A percentile compares a stretch with the other conserved stretches of the same genome.
Evolutionary conservation across 2,113 vertebrate genomes (phyloP).

Genomic region (Microcebus tavaratra): DNA sequence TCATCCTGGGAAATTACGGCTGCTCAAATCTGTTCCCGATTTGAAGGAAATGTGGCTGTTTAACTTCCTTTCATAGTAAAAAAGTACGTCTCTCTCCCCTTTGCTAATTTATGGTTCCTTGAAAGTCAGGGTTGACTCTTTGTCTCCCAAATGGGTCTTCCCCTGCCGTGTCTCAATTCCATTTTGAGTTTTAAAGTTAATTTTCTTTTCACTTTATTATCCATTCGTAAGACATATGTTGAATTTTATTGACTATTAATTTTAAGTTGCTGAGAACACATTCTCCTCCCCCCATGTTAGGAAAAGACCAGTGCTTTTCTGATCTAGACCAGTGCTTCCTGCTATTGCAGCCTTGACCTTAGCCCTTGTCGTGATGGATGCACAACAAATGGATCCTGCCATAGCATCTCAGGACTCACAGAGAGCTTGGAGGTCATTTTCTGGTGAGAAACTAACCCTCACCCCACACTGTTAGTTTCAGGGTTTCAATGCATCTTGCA

Average conservation of each 20-base stretch:
- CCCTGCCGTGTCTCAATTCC: neutral
- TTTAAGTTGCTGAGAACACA: neutral
- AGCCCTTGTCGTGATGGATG: constrained; percentile 23
- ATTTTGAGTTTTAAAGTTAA: constrained; percentile 27
- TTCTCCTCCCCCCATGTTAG: constrained; percentile 37
- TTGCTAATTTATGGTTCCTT: constrained; percentile 19
- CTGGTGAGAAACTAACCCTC: constrained; percentile 42
- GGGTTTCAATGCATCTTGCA: neutral
- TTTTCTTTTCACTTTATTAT: neutral
- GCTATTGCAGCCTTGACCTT: constrained; percentile 1
- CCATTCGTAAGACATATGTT: neutral
- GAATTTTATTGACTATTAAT: constrained; percentile 12
- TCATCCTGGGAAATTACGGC: constrained; percentile 18
- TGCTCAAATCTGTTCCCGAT: constrained; percentile 35
- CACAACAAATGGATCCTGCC: neutral
- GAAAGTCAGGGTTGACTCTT: neutral
- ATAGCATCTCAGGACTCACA: neutral
- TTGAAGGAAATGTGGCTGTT: constrained; percentile 33
- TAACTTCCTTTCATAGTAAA: constrained; percentile 41
- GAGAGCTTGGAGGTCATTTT: constrained; percentile 37
- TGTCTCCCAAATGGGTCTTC: neutral
- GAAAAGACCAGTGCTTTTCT: neutral
- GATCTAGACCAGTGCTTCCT: constrained; percentile 2
- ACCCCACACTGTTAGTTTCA: neutral
- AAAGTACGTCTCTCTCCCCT: neutral